Percentiles rank a stretch among this genome's conserved stretches.
These are phyloP conservation scores for Lampris megalopsis DNA, from an alignment of 2,113 vertebrate species.

Conservation along the genomic window DNA sequence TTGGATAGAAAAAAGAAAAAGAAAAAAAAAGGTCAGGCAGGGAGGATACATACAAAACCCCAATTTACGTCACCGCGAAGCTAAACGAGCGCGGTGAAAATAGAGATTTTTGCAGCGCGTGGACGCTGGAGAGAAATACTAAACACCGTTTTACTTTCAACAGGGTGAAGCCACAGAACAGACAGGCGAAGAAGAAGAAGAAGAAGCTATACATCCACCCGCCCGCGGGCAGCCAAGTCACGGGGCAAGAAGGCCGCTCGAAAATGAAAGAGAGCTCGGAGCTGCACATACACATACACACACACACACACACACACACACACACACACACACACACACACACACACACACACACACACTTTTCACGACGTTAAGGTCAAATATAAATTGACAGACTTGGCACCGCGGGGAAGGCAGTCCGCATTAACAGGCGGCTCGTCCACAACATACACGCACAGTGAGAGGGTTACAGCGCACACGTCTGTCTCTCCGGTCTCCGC, in stretches of 20 bases:
- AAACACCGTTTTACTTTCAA: conserved; percentile 15
- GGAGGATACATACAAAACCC: conserved; percentile 58
- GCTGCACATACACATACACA: conserved; percentile 26
- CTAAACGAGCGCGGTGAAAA: conserved; percentile 32
- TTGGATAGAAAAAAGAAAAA: conserved; percentile 65
- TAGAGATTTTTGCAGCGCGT: conserved; percentile 22
- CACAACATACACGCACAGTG: conserved; percentile 7
- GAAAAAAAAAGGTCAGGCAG: conserved; percentile 57
- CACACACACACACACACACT: conserved; percentile 14
- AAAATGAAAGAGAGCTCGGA: conserved; percentile 25
- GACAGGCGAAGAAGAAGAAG: background rate
- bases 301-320: conserved; percentile 20
- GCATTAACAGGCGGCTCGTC: background rate
- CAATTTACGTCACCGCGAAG: conserved; percentile 39
- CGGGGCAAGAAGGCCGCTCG: conserved; percentile 18
- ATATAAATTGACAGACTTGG: conserved; percentile 36
- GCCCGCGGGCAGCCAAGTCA: conserved; percentile 22
- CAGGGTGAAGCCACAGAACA: conserved; percentile 12
- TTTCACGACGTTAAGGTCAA: conserved; percentile 52
- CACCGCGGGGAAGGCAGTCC: conserved; percentile 6
- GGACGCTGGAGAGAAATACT: conserved; percentile 18
- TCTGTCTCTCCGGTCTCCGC: background rate
- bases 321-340: conserved; percentile 9
- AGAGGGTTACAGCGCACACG: conserved; percentile 3
- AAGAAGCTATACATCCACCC: conserved; percentile 16